These are phyloP conservation scores for Anoplopoma fimbria DNA, from an alignment of 2,113 vertebrate species.

Conservation along the genomic window DNA sequence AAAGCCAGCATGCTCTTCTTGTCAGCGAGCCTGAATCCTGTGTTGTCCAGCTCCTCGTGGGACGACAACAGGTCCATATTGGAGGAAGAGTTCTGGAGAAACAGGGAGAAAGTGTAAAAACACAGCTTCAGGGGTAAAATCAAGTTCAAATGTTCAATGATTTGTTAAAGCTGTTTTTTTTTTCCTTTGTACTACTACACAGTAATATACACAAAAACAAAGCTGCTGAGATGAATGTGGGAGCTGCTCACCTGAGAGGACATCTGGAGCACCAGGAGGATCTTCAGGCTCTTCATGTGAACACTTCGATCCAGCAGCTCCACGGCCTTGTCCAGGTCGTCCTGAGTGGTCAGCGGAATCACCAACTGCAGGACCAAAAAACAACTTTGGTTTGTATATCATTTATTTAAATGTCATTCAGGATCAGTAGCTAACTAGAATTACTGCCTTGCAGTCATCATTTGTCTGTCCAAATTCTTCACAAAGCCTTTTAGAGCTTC, in stretches of 20 bases:
- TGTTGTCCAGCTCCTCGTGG: conserved; percentile 93
- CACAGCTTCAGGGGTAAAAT: neutral
- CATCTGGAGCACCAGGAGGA: conserved; percentile 91
- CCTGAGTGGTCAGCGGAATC: conserved; percentile 96
- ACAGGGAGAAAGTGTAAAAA: neutral
- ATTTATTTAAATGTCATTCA: neutral
- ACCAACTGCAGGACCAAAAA: conserved; percentile 85
- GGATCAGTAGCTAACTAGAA: too few relatives aligned
- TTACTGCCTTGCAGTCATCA: too few relatives aligned
- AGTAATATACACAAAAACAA: neutral
- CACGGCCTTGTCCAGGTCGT: conserved; percentile 97
- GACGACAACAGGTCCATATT: conserved; percentile 89
- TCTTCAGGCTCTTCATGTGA: conserved; percentile 99
- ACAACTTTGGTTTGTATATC: accelerated
- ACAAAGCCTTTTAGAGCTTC: too few relatives aligned
- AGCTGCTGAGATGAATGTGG: neutral
- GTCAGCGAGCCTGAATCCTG: conserved; percentile 85
- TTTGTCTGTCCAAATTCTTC: too few relatives aligned
- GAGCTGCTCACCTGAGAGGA: conserved; percentile 87
- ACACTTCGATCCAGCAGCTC: conserved; percentile 96
- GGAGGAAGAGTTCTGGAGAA: conserved; percentile 78
- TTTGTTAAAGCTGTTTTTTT: neutral
- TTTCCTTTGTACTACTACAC: too few relatives aligned
- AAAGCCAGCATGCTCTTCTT: conserved; percentile 88
- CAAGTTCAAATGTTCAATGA: too few relatives aligned